These are phyloP conservation scores for Ceryle rudis DNA, from an alignment of 2,797 vertebrate species.

Conservation along the genomic window DNA sequence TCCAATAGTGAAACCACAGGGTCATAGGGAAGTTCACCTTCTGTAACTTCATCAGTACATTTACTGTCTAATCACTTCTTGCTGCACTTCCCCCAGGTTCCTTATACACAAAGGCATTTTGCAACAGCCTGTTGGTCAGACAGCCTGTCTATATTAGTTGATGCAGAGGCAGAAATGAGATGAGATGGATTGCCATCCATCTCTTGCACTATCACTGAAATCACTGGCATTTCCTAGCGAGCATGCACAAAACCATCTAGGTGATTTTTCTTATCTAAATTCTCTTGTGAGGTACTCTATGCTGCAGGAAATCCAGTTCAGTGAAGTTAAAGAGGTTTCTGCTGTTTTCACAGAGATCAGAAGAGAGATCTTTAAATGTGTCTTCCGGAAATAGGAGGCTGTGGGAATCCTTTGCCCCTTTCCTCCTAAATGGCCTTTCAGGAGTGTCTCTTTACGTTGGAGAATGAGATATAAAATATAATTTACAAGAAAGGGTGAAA, in stretches of 20 bases:
- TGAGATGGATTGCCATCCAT: not conserved
- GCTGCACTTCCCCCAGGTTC: not conserved
- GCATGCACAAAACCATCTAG: not conserved
- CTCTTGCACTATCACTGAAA: not conserved
- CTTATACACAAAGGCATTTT: not conserved
- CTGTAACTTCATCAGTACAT: not conserved
- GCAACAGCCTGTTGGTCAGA: not conserved
- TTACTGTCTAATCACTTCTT: constrained; percentile 23
- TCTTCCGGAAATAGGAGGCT: not conserved
- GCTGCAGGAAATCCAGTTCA: not conserved
- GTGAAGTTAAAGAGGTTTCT: not conserved
- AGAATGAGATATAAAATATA: not conserved
- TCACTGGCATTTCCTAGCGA: not conserved
- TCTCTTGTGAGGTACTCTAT: not conserved
- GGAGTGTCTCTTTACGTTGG: not conserved
- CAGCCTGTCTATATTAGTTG: not conserved
- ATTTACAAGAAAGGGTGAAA: not conserved
- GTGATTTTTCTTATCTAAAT: not conserved
- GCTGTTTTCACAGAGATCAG: not conserved
- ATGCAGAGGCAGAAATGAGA: not conserved
- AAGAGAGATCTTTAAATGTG: not conserved
- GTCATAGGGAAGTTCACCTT: constrained; percentile 39
- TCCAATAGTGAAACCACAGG: constrained; percentile 24
- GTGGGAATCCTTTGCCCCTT: not conserved
- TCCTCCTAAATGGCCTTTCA: not conserved